Evolutionary conservation across 2,113 vertebrate genomes (phyloP).

Genomic region (Muntiacus muntjak): DNA sequence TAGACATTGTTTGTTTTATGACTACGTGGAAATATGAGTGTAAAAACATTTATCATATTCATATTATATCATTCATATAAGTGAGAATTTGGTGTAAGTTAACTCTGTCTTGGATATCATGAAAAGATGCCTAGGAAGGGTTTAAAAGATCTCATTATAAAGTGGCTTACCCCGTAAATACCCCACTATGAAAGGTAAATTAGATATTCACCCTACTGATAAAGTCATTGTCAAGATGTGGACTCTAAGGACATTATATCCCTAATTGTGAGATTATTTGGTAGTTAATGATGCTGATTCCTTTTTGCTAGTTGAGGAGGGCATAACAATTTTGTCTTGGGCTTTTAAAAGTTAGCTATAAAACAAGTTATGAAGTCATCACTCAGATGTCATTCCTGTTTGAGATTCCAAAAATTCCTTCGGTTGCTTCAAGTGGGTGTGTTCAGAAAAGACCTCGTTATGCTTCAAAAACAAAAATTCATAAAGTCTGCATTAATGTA

Average conservation of each 20-base stretch:
- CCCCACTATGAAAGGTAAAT: background rate
- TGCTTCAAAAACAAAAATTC: background rate
- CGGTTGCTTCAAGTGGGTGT: background rate
- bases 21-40: background rate
- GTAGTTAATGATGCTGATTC: background rate
- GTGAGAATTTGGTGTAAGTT: background rate
- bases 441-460: background rate
- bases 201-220: background rate
- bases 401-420: background rate
- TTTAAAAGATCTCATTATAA: background rate
- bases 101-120: background rate
- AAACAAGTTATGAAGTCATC: background rate
- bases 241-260: background rate
- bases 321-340: background rate
- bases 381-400: background rate
- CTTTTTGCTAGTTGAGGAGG: background rate
- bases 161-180: background rate
- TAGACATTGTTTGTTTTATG: constrained; percentile 12
- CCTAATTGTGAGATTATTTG: background rate
- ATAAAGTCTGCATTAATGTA: background rate
- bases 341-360: background rate
- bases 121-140: background rate
- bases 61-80: background rate
- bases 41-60: background rate
- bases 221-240: background rate